phyloP scores from a whole-genome alignment of 2,888 invertebrate genomes.

The Polymixis flavicincta region DNA sequence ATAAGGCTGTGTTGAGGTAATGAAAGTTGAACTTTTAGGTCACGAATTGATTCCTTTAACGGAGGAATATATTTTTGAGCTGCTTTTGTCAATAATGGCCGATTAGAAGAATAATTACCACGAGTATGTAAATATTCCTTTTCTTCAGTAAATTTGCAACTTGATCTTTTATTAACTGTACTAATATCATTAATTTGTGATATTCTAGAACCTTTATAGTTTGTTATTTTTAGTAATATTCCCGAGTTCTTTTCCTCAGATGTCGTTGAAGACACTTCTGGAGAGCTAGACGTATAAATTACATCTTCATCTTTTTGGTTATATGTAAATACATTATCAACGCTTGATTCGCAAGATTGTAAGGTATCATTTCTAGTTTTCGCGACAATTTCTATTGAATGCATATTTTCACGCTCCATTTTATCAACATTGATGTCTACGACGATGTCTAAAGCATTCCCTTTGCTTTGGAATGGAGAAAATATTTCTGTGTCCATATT shows the following conservation, averaged over 20 bases:
- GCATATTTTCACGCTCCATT: conserved; percentile 49
- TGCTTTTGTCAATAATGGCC: conserved; percentile 87
- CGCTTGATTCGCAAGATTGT: conserved; percentile 78
- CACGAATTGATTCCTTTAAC: conserved; percentile 80
- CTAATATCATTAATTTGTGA: conserved; percentile 80
- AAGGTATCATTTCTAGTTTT: conserved; percentile 70
- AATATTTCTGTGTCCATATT: conserved; percentile 65
- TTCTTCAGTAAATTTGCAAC: conserved; percentile 83
- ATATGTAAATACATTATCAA: conserved; percentile 74
- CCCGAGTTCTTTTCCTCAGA: conserved; percentile 84
- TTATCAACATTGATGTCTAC: conserved; percentile 61
- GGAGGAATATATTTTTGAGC: conserved; percentile 90
- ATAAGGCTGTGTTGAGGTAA: conserved; percentile 85
- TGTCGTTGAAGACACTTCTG: conserved; percentile 88
- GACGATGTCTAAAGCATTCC: conserved; percentile 56
- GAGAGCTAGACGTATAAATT: conserved; percentile 80
- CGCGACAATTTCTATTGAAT: conserved; percentile 41
- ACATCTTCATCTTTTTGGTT: conserved; percentile 68
- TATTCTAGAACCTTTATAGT: conserved; percentile 82
- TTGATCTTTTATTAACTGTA: conserved; percentile 68
- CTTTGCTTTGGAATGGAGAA: conserved; percentile 56
- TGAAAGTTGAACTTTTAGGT: conserved; percentile 86
- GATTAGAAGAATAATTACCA: conserved; percentile 71
- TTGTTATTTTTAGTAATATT: conserved; percentile 86
- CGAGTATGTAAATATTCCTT: conserved; percentile 76